These are phyloP conservation scores for Hylia prasina DNA, from an alignment of 2,113 vertebrate genomes.

Conservation along the genomic window DNA sequence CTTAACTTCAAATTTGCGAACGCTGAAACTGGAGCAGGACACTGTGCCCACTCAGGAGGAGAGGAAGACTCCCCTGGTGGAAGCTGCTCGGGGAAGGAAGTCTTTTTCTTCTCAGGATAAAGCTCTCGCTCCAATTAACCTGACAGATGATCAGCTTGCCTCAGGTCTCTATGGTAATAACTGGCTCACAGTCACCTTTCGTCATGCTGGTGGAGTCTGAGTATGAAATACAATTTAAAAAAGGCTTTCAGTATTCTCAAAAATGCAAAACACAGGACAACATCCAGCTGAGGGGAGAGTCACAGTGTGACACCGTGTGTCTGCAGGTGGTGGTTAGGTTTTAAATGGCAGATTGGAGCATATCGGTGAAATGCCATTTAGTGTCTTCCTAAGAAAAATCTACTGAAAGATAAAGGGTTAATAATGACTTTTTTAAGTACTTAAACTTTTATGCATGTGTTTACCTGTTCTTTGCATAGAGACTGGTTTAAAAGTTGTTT, in stretches of 20 bases:
- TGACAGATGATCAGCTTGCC: constrained; percentile 84
- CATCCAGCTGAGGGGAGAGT: neutral
- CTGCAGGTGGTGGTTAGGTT: neutral
- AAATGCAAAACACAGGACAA: neutral
- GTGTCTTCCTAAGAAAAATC: neutral
- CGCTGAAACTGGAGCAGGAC: constrained; percentile 11
- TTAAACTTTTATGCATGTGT: neutral
- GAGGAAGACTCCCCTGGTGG: constrained; percentile 39
- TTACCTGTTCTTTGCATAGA: neutral
- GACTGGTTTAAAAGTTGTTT: neutral
- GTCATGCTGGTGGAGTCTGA: neutral
- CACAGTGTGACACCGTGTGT: neutral
- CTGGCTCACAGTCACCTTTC: neutral
- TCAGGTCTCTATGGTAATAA: constrained; percentile 82
- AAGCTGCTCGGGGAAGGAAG: constrained; percentile 6
- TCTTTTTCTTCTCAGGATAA: constrained; percentile 64
- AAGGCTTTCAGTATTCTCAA: neutral
- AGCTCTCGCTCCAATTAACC: constrained; percentile 72
- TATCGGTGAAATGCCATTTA: neutral
- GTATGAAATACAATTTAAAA: neutral
- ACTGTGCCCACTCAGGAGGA: constrained; percentile 50
- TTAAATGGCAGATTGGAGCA: fast-evolving
- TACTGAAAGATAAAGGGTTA: neutral
- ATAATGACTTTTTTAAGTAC: neutral
- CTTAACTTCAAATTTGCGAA: constrained; percentile 24